Evolutionary conservation across 2,797 vertebrate species (phyloP).

Genomic region (Alca torda): DNA sequence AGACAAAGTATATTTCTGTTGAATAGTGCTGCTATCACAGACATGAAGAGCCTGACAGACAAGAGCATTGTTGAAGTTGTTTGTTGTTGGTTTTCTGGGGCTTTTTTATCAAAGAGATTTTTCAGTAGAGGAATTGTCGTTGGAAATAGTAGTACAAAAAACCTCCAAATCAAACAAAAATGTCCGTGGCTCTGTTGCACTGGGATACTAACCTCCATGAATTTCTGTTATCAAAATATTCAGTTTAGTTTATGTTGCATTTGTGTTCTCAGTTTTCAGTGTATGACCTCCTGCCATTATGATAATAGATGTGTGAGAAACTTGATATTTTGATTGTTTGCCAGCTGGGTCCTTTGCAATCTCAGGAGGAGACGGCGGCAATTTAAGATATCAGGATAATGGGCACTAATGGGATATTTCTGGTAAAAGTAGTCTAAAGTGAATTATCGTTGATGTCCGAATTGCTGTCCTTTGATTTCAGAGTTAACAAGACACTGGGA

Average conservation of each 20-base stretch:
- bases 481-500: not conserved
- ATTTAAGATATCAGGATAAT: constrained; percentile 47
- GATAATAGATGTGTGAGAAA: constrained; percentile 20
- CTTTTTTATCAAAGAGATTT: not conserved
- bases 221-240: not conserved
- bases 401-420: constrained; percentile 46
- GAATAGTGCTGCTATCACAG: not conserved
- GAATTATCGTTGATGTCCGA: not conserved
- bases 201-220: not conserved
- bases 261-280: constrained; percentile 28
- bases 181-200: not conserved
- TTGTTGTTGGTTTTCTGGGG: not conserved
- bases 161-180: not conserved
- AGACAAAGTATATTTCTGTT: not conserved
- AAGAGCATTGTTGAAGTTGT: not conserved
- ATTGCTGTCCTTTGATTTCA: constrained; percentile 15
- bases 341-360: constrained; percentile 8
- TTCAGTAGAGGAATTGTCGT: not conserved
- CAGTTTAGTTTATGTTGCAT: not conserved
- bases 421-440: constrained; percentile 13
- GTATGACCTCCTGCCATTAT: not conserved
- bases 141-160: not conserved
- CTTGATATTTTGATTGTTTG: constrained; percentile 11
- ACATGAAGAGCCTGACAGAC: not conserved
- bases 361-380: not conserved